Percentiles rank a stretch among this genome's conserved stretches.
These are phyloP conservation scores for Alloplasta piceator DNA, from an alignment of 2,888 invertebrate species.

Conservation along the genomic window DNA sequence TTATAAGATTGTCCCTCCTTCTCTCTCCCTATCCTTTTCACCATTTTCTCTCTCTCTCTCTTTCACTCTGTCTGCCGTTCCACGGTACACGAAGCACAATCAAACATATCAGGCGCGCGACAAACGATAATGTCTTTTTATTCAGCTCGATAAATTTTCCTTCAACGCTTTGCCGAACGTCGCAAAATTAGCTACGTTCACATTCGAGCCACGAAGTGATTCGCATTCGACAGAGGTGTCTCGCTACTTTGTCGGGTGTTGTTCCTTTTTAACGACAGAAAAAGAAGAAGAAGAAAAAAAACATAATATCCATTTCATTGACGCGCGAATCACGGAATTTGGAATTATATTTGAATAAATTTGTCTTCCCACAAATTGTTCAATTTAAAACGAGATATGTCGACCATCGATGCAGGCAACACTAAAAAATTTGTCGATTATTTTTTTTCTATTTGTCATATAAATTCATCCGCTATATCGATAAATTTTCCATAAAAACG, in stretches of 20 bases:
- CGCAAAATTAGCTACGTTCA: slow-evolving; percentile 40
- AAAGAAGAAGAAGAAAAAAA: too few relatives aligned
- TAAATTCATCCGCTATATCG: too few relatives aligned
- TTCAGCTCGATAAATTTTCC: slow-evolving; percentile 55
- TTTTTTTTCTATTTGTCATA: too few relatives aligned
- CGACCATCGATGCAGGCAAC: too few relatives aligned
- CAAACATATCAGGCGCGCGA: slow-evolving; percentile 25
- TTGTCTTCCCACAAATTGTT: too few relatives aligned
- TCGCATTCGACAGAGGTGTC: slow-evolving; percentile 42
- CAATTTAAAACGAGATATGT: too few relatives aligned
- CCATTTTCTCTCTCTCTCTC: not conserved
- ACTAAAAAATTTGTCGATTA: too few relatives aligned
- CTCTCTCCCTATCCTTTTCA: not conserved
- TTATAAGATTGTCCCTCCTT: not conserved
- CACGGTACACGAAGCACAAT: slow-evolving; percentile 17
- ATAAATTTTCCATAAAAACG: too few relatives aligned
- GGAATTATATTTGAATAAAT: too few relatives aligned
- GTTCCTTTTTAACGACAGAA: not conserved
- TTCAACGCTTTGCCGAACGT: slow-evolving; percentile 28
- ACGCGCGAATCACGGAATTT: not conserved
- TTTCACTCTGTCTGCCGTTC: slow-evolving; percentile 8
- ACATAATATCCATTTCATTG: not conserved
- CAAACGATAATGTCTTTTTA: slow-evolving; percentile 35
- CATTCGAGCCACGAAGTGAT: slow-evolving; percentile 39
- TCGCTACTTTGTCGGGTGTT: slow-evolving; percentile 31